phyloP scores from a whole-genome alignment of 1,140 invertebrate genomes.

The Drosophila setifemur region DNA sequence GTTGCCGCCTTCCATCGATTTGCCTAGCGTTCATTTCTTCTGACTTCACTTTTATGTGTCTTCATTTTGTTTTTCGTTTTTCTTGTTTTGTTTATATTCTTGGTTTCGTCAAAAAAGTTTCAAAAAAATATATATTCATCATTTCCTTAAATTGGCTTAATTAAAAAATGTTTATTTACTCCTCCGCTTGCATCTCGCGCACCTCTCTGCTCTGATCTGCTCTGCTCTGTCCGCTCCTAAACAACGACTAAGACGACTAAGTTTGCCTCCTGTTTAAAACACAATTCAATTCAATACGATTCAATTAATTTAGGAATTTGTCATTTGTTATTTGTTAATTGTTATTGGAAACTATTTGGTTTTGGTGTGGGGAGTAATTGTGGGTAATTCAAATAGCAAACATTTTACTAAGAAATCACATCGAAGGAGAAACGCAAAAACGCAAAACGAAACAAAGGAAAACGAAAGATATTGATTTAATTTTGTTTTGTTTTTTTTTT shows the following conservation, averaged over 20 bases:
- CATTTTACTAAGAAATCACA: slow-evolving; percentile 54
- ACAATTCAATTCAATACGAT: slow-evolving; percentile 38
- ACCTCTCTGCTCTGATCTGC: slow-evolving; percentile 6
- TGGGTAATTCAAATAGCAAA: slow-evolving; percentile 40
- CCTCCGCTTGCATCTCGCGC: slow-evolving; percentile 15
- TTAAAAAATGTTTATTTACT: slow-evolving; percentile 70
- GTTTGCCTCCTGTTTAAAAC: slow-evolving; percentile 45
- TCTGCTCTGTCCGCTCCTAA: slow-evolving; percentile 24
- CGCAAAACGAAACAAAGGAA: slow-evolving; percentile 18
- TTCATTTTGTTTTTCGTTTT: slow-evolving; percentile 33
- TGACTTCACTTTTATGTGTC: slow-evolving; percentile 26
- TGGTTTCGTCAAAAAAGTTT: slow-evolving; percentile 75
- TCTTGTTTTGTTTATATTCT: slow-evolving; percentile 46
- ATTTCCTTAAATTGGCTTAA: slow-evolving; percentile 76
- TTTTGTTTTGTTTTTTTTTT: slow-evolving; percentile 29
- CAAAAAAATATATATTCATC: slow-evolving; percentile 81
- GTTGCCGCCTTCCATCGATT: slow-evolving; percentile 29
- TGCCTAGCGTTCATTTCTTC: slow-evolving; percentile 37
- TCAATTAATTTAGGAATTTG: slow-evolving; percentile 45
- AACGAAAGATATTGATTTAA: slow-evolving; percentile 19
- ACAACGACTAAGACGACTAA: slow-evolving; percentile 49
- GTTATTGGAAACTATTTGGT: slow-evolving; percentile 53
- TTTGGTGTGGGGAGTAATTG: slow-evolving; percentile 11
- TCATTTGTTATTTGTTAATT: too few species aligned
- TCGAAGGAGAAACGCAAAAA: slow-evolving; percentile 30